phyloP scores from a whole-genome alignment of 2,888 invertebrate genomes.

The Xiphydria camelus region DNA sequence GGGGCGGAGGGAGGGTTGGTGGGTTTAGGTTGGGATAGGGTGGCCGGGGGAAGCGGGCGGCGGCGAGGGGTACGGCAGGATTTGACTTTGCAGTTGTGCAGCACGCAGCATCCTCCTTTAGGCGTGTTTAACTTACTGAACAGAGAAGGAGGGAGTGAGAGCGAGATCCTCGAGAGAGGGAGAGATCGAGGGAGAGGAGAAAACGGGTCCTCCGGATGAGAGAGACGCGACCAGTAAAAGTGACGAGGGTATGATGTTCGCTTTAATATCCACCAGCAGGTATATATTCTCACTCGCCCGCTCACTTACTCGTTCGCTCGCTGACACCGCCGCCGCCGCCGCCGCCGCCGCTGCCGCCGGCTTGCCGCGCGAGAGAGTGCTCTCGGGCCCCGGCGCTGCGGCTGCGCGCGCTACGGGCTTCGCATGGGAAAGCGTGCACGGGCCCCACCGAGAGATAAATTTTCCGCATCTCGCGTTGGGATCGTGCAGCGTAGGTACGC shows the following conservation, averaged over 20 bases:
- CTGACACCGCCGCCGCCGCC: constrained; percentile 5
- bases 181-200: constrained; percentile 4
- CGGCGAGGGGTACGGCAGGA: constrained; percentile 33
- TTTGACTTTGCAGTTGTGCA: constrained; percentile 50
- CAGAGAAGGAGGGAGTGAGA: constrained; percentile 19
- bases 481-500: neutral
- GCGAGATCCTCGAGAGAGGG: constrained; percentile 8
- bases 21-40: neutral
- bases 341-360: too few species aligned
- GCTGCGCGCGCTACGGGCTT: neutral
- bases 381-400: too few species aligned
- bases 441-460: neutral
- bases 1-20: constrained; percentile 10
- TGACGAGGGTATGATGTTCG: constrained; percentile 57
- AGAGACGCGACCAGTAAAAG: constrained; percentile 45
- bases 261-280: constrained; percentile 56
- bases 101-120: constrained; percentile 27
- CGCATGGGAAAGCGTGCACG: constrained; percentile 4
- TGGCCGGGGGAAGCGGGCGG: too few species aligned
- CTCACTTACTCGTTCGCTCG: constrained; percentile 15
- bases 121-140: constrained; percentile 34
- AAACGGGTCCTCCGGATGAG: constrained; percentile 21
- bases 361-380: too few species aligned
- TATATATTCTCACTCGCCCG: constrained; percentile 44
- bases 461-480: neutral